Percentiles rank a stretch among this genome's conserved stretches.
phyloP scores from a whole-genome alignment of 2,113 vertebrate species.

The Pygoscelis adeliae region DNA sequence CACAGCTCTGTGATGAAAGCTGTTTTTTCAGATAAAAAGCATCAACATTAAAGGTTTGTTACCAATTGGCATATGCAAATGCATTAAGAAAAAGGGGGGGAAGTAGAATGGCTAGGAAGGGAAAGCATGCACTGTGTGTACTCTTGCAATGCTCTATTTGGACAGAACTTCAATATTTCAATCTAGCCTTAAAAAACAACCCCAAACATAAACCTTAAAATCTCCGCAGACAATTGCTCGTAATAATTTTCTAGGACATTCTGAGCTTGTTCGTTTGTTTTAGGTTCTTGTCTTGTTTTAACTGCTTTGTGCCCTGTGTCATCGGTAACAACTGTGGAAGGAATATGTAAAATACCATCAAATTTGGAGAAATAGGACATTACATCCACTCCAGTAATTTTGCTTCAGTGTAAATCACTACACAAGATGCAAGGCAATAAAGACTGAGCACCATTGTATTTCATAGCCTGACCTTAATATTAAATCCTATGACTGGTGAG shows the following conservation, averaged over 20 bases:
- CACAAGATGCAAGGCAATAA: conserved; percentile 21
- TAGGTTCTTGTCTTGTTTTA: background rate
- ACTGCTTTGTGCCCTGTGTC: background rate
- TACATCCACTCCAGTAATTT: background rate
- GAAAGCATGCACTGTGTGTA: background rate
- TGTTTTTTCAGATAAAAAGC: background rate
- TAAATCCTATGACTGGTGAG: conserved; percentile 44
- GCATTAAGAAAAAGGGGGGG: background rate
- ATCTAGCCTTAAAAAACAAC: background rate
- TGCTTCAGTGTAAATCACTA: conserved; percentile 1
- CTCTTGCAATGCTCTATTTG: background rate
- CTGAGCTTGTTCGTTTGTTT: conserved; percentile 17
- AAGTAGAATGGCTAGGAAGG: background rate
- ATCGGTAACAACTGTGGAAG: background rate
- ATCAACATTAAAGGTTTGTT: conserved; percentile 19
- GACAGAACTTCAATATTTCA: background rate
- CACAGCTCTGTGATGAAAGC: conserved; percentile 30
- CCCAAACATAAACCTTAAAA: background rate
- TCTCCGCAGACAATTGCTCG: background rate
- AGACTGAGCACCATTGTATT: background rate
- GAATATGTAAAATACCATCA: background rate
- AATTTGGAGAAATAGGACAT: conserved; percentile 6
- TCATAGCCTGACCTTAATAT: conserved; percentile 48
- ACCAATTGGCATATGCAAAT: background rate
- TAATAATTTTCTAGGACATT: conserved; percentile 1